phyloP scores from a whole-genome alignment of 2,888 invertebrate species.

The Liodrosophila aerea region DNA sequence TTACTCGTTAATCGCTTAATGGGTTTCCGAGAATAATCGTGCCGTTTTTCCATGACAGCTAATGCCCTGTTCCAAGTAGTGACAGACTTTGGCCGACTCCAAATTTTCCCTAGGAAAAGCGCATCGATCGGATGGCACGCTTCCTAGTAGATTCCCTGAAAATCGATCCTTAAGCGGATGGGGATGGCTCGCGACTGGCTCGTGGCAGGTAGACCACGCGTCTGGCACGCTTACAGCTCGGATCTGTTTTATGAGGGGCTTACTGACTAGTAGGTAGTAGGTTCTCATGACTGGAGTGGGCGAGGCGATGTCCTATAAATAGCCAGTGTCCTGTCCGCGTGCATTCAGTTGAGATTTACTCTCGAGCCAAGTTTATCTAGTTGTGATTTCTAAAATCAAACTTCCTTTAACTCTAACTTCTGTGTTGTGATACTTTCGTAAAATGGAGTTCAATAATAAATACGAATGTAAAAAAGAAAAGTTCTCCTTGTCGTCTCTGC shows the following conservation, averaged over 20 bases:
- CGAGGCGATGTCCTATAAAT: conserved; percentile 55
- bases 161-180: no score
- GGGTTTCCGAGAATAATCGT: no score
- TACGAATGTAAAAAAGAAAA: no score
- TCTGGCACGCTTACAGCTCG: conserved; percentile 58
- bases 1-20: no score
- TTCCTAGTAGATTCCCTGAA: no score
- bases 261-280: neutral
- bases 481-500: conserved; percentile 64
- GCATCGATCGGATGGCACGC: no score
- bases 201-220: conserved; percentile 63
- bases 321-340: conserved; percentile 19
- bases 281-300: no score
- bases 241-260: conserved; percentile 33
- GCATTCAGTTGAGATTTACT: conserved; percentile 70
- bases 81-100: no score
- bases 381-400: conserved; percentile 40
- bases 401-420: conserved; percentile 13
- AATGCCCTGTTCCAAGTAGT: no score
- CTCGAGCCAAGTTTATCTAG: conserved; percentile 69
- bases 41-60: no score
- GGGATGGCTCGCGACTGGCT: neutral
- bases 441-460: conserved; percentile 60
- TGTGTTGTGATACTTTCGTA: conserved; percentile 23
- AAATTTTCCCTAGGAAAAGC: no score